Base-by-base conservation (phyloP, 2,113 vertebrate species). In the Polypterus bichir region DNA sequence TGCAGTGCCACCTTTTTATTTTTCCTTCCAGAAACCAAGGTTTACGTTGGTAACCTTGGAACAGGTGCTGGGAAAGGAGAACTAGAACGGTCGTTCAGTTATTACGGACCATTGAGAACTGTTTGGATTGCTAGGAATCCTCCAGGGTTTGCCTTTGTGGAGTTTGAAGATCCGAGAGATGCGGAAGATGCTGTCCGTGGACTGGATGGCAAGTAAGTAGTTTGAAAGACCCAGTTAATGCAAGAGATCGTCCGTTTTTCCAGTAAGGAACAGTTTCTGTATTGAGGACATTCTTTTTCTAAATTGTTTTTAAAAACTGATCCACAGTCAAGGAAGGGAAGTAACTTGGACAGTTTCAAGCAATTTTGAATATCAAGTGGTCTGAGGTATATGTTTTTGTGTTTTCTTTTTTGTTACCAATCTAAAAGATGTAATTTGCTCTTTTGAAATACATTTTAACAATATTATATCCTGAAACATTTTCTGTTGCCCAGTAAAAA, bases 101-200 rank as follows among this genome's bases (percentile, higher is more conserved):
- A 89, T 65, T 92, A 92, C 10, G 91, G 91, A 3, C 91, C 89
- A 0, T 79, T 93, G 72, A 81, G 88, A 75, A 92, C 88, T 1
- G 85, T 93, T 4, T 94, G 91, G 91, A 89, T 94, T 62, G 89
- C 91, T 3, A 85, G 91, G 67, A 94, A 94, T 76, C 91, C 89
- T 64, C 89, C 90, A 5, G 91, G 91, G 59, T 93, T 93, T 53
- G 88, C 89, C 62, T 91, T 91, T 69, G 87, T 89, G 74, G 87
- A 90, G 66, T 91, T 88, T 64, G 89, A 91, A 71, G 86, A 91
- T 64, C 81, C 85, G 59, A 77, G 88, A 73, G 89, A 91, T 61
- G 86, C 88, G 10, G 85, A 90, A 59, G 88, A 92, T 59, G 86
- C 89, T 5, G 87, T 91, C 2, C 78, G 67, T 10, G 87, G 86